Conservation (phyloP, 37 sponge, comb jelly and placozoan species). For the Spongia lamella region DNA sequence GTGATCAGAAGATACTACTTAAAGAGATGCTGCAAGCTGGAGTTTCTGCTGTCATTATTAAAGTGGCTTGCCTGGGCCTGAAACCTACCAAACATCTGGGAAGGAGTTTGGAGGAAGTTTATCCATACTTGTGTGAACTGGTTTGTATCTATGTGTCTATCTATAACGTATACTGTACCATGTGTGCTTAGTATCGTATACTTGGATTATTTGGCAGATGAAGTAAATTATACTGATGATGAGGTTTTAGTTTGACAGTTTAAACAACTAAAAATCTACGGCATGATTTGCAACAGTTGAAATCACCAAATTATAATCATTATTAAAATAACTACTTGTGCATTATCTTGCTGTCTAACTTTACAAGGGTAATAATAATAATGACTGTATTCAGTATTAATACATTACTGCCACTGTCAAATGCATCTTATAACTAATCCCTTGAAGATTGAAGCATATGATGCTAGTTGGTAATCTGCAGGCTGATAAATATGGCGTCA, state of each 20-base stretch:
- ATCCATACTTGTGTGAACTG: constrained; percentile 59
- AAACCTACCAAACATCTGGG: constrained; percentile 70
- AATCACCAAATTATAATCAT: too few species aligned
- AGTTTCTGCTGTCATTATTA: constrained; percentile 79
- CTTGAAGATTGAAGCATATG: too few species aligned
- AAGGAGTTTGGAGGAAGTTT: constrained; percentile 56
- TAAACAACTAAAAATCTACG: too few species aligned
- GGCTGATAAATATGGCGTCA: constrained; percentile 75
- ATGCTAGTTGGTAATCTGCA: constrained; percentile 19
- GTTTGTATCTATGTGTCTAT: constrained; percentile 34
- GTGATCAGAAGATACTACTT: constrained; percentile 84
- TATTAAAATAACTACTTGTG: too few species aligned
- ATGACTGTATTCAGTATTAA: background rate
- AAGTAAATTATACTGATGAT: too few species aligned
- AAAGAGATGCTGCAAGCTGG: constrained; percentile 83
- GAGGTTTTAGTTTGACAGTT: too few species aligned
- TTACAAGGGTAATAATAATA: background rate
- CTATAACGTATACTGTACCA: background rate
- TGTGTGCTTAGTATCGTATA: background rate
- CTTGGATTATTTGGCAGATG: background rate
- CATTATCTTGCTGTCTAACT: too few species aligned
- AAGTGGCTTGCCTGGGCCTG: constrained; percentile 88
- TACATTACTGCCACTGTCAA: background rate
- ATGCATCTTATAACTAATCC: background rate
- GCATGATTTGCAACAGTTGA: too few species aligned